Evolutionary conservation across 2,888 invertebrate genomes (phyloP).

Genomic region (Agonum fuliginosum): DNA sequence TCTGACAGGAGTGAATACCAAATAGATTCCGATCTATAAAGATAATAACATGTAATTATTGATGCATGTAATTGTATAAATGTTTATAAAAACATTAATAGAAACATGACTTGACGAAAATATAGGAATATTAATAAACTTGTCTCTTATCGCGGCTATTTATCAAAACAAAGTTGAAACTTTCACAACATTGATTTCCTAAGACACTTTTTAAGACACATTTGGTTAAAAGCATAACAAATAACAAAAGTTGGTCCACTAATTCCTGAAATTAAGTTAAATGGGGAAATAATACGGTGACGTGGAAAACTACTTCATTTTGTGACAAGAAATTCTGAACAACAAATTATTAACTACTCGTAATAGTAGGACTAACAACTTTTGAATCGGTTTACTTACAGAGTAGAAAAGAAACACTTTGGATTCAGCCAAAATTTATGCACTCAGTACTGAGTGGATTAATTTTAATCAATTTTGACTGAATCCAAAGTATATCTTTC

Average conservation of each 20-base stretch:
- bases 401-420: too few relatives aligned
- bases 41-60: conserved; percentile 49
- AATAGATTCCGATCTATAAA: conserved; percentile 28
- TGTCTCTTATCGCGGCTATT: conserved; percentile 17
- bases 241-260: background rate
- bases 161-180: conserved; percentile 36
- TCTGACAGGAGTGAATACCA: conserved; percentile 15
- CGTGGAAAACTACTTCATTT: too few relatives aligned
- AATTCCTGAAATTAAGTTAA: background rate
- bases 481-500: too few relatives aligned
- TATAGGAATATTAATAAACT: conserved; percentile 31
- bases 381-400: too few relatives aligned
- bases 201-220: conserved; percentile 1
- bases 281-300: conserved; percentile 9
- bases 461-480: too few relatives aligned
- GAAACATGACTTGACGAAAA: conserved; percentile 36
- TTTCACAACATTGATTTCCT: conserved; percentile 32
- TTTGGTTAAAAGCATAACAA: conserved; percentile 1
- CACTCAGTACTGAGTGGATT: too few relatives aligned
- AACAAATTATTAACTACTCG: too few relatives aligned
- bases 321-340: too few relatives aligned
- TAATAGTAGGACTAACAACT: too few relatives aligned
- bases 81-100: conserved; percentile 44
- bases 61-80: conserved; percentile 44
- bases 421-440: too few relatives aligned